Conservation (phyloP, 2,888 invertebrate genomes). For the Acanthoscelides obtectus region DNA sequence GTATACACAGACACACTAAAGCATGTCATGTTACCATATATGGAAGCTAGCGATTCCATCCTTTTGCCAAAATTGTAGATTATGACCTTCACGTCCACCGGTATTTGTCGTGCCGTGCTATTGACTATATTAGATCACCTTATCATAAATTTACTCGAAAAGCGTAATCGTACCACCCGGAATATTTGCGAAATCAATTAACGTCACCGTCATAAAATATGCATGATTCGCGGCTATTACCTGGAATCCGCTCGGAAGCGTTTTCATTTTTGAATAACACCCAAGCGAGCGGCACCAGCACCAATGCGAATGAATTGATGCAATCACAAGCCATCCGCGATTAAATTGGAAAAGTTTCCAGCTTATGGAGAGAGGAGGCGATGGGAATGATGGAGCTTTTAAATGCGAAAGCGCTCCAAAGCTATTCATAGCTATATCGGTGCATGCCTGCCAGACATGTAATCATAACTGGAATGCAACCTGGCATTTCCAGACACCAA, state of each 20-base stretch:
- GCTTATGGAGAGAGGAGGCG: conserved; percentile 29
- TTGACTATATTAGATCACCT: too few relatives aligned
- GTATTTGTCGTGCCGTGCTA: too few relatives aligned
- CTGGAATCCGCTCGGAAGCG: conserved; percentile 18
- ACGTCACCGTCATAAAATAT: conserved; percentile 27
- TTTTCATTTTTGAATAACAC: conserved; percentile 35
- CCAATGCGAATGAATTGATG: conserved; percentile 37
- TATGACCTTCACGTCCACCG: too few relatives aligned
- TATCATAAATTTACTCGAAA: too few relatives aligned
- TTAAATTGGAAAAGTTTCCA: conserved; percentile 46
- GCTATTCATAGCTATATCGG: conserved; percentile 17
- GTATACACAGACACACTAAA: too few relatives aligned
- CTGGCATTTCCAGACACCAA: neutral
- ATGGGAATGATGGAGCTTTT: conserved; percentile 27
- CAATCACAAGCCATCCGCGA: conserved; percentile 42
- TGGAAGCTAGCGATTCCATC: too few relatives aligned
- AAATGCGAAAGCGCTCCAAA: conserved; percentile 29
- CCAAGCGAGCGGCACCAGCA: neutral
- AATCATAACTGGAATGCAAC: conserved; percentile 19
- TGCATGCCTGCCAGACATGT: conserved; percentile 32
- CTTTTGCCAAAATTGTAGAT: too few relatives aligned
- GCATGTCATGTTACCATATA: too few relatives aligned
- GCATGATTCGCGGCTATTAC: conserved; percentile 33
- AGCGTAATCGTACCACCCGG: neutral
- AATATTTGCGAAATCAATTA: conserved; percentile 28